A percentile compares a stretch with the other conserved stretches of the same genome.
Evolutionary conservation across 2,888 invertebrate species (phyloP).

Genomic region (Meandrusa payeni): DNA sequence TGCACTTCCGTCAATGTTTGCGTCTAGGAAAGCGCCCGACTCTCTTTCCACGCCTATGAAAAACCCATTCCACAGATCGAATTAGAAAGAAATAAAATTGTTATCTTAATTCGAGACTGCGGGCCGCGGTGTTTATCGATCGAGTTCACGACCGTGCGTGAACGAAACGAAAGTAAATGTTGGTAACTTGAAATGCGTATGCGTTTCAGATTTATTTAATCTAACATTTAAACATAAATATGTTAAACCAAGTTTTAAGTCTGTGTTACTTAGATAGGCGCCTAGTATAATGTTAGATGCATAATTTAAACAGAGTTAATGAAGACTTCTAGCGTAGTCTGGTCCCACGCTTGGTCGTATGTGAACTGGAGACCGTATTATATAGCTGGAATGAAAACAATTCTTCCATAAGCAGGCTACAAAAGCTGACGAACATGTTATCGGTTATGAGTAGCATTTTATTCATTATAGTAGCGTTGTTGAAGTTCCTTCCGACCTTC

Average conservation of each 20-base stretch:
- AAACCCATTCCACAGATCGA: conserved; percentile 45
- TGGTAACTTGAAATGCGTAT: conserved; percentile 33
- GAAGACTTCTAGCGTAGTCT: conserved; percentile 26
- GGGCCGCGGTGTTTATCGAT: conserved; percentile 50
- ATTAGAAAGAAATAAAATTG: conserved; percentile 63
- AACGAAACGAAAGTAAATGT: conserved; percentile 43
- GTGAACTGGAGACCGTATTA: conserved; percentile 31
- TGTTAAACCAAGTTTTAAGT: conserved; percentile 12
- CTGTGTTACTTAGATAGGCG: conserved; percentile 2
- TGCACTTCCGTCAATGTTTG: no score
- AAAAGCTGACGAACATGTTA: no score
- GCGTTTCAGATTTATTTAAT: conserved; percentile 28
- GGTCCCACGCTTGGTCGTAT: conserved; percentile 40
- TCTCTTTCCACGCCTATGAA: conserved; percentile 27
- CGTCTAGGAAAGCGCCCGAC: no score
- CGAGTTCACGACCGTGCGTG: conserved; percentile 48
- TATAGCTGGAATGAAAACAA: conserved; percentile 55
- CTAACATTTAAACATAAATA: conserved; percentile 25
- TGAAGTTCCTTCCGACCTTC: no score
- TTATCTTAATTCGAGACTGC: conserved; percentile 66
- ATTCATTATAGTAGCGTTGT: no score
- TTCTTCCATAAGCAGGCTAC: no score
- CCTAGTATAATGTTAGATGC: conserved; percentile 26
- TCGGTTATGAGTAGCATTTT: no score
- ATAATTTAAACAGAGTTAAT: no score